phyloP scores from a whole-genome alignment of 2,888 invertebrate genomes.

The Gasteruption jaculator region DNA sequence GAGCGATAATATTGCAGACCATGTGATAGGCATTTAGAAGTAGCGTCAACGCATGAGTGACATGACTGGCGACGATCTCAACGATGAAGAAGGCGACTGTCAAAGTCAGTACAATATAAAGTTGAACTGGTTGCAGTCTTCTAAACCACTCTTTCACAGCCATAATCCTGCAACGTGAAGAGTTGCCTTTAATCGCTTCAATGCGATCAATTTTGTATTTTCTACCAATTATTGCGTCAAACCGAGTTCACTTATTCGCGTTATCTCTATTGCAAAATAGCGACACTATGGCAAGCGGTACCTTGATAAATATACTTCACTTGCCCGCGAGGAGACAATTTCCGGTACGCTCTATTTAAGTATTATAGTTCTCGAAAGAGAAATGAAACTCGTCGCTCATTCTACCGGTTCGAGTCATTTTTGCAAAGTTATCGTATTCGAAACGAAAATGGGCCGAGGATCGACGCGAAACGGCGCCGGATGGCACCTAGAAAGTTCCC shows the following conservation, averaged over 20 bases:
- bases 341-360: no score
- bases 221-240: no score
- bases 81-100: constrained; percentile 74
- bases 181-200: constrained; percentile 3
- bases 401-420: constrained; percentile 1
- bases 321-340: no score
- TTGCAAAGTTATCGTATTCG: no score
- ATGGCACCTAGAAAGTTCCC: constrained; percentile 8
- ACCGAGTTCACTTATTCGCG: no score
- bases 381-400: no score
- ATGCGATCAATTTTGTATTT: constrained; percentile 7
- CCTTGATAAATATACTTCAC: no score
- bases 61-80: constrained; percentile 80
- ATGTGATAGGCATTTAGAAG: constrained; percentile 92
- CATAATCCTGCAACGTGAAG: constrained; percentile 53
- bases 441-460: no score
- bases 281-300: no score
- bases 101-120: constrained; percentile 69
- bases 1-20: constrained; percentile 86
- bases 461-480: constrained; percentile 2
- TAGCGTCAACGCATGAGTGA: constrained; percentile 87
- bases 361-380: no score
- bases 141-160: constrained; percentile 75
- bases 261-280: no score
- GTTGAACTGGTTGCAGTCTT: constrained; percentile 69